phyloP scores from a whole-genome alignment of 2,888 invertebrate species.

The Protophormia terraenovae region DNA sequence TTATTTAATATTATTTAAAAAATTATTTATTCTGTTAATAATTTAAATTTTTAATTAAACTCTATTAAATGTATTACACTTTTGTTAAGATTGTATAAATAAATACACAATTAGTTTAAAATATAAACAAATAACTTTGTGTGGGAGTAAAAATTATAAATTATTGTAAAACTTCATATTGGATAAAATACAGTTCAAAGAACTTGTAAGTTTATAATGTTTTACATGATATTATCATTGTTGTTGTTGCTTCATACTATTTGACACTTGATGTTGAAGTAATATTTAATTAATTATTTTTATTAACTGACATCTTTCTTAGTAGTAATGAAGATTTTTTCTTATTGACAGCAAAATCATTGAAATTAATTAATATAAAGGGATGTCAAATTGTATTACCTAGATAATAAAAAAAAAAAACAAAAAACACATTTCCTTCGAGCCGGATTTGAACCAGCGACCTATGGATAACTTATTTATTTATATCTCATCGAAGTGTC shows the following conservation, averaged over 20 bases:
- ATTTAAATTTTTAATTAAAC: background rate
- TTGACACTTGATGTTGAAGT: slow-evolving; percentile 1
- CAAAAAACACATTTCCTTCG: slow-evolving; percentile 76
- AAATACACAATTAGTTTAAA: slow-evolving; percentile 9
- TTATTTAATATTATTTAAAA: too few species aligned
- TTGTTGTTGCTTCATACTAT: background rate
- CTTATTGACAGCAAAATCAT: background rate
- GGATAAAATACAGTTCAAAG: background rate
- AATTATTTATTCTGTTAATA: background rate
- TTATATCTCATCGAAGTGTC: background rate
- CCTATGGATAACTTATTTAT: slow-evolving; percentile 83
- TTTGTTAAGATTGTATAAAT: slow-evolving; percentile 13
- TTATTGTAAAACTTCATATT: background rate
- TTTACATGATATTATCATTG: background rate
- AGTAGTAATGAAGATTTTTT: background rate
- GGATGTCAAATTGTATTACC: too few species aligned
- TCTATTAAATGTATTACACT: background rate
- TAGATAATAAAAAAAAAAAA: too few species aligned
- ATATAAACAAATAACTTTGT: background rate
- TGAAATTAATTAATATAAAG: too few species aligned
- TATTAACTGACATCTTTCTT: background rate
- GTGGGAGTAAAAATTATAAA: background rate
- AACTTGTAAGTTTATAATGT: background rate
- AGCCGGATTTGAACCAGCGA: slow-evolving; percentile 87
- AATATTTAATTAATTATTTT: slow-evolving; percentile 1